These are phyloP conservation scores for Cantharis lateralis DNA, from an alignment of 2,888 invertebrate species.

Conservation along the genomic window DNA sequence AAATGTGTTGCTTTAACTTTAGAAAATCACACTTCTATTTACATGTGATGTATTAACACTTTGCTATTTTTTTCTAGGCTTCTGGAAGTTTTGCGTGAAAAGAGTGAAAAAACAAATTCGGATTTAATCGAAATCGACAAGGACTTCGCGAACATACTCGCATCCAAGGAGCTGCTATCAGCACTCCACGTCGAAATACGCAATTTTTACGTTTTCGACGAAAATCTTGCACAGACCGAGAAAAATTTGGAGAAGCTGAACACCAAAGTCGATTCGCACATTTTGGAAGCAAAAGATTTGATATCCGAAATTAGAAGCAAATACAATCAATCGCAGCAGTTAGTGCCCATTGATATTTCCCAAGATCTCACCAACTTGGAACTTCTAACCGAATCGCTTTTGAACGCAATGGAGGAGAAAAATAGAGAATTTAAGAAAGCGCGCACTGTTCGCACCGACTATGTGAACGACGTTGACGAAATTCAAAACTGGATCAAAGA, in stretches of 20 bases:
- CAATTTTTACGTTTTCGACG: conserved; percentile 78
- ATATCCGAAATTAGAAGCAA: conserved; percentile 64
- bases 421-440: conserved; percentile 87
- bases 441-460: conserved; percentile 79
- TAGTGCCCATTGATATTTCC: conserved; percentile 75
- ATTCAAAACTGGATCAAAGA: conserved; percentile 83
- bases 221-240: conserved; percentile 69
- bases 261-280: conserved; percentile 62
- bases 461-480: conserved; percentile 77
- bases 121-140: conserved; percentile 78
- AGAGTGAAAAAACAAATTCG: conserved; percentile 73
- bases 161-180: conserved; percentile 70
- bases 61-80: conserved; percentile 64
- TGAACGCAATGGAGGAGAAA: conserved; percentile 84
- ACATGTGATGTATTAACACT: background rate
- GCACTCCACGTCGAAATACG: conserved; percentile 68
- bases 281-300: conserved; percentile 63
- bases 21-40: background rate
- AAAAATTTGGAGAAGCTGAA: conserved; percentile 63
- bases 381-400: conserved; percentile 77
- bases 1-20: background rate
- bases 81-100: conserved; percentile 76
- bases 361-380: conserved; percentile 84
- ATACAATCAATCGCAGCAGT: conserved; percentile 66
- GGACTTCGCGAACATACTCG: conserved; percentile 71